Evolutionary conservation across 2,888 invertebrate species (phyloP), one percentile per base, ranked within the genome.

Genomic region (Agriopis leucophaearia): DNA sequence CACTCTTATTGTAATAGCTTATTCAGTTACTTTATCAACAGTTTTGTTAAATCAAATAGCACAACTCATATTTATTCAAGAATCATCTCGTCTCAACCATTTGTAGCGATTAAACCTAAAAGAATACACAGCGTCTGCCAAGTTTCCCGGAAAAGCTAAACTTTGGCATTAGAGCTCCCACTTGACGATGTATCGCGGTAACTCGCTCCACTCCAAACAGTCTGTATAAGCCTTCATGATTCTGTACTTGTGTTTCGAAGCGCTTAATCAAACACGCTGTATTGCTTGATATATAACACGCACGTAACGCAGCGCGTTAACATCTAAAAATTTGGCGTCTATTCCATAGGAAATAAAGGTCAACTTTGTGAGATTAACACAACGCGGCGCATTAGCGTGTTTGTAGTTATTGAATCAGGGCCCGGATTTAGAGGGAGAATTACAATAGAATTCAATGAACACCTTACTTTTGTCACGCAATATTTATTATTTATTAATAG

Each of bases 91-190:
- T 27, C 12, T 13, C 27, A 13, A 38, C 7, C 12, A 13, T 36
- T 3, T 38, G 58, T 12, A 69, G 63, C 69, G 80, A 79, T 81
- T 81, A 78, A 82, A 83, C 45, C 78, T 78, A 81, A 79, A 81
- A 80, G 71, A 45, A 3, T 2, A 13, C 62, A 79, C 67, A 61
- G 62, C 63, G 78, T 78, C 78, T 79, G 80, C 77, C 74, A 81
- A 83, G 84, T 83, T 86, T 83, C 83, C 82, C 58, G 79, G 83
- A 82, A 84, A 81, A 78, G 83, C 82, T 83, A 79, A 79, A 82
- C 76, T 81, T 81, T 67, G 71, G 77, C 73, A 77, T 82, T 82
- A 81, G 80, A 80, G 74, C 64, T 78, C 73, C 72, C 70, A 76
- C 76, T 77, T 77, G 75, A 69, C 73, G 76, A 77, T 78, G 78